Evolutionary conservation across 2,888 invertebrate genomes (phyloP).

Genomic region (Perizoma affinitatum): DNA sequence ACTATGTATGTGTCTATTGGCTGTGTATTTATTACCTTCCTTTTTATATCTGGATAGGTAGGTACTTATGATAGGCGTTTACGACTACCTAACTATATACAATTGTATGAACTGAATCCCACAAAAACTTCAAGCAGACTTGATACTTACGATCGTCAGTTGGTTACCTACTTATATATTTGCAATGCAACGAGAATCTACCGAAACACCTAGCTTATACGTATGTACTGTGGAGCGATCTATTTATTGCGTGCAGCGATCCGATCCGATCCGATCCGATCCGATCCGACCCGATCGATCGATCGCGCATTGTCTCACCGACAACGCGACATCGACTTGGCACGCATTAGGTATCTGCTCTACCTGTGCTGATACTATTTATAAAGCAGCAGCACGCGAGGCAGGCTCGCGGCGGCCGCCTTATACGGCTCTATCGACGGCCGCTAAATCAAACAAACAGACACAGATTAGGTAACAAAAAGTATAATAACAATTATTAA

Average conservation of each 20-base stretch:
- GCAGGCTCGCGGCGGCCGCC: background rate
- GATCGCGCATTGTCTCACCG: constrained; percentile 1
- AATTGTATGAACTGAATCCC: too few species aligned
- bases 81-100: too few species aligned
- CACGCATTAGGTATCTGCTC: background rate
- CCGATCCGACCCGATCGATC: background rate
- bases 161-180: too few species aligned
- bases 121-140: too few species aligned
- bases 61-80: too few species aligned
- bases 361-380: constrained; percentile 1
- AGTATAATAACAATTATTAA: constrained; percentile 41
- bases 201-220: too few species aligned
- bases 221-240: background rate
- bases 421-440: constrained; percentile 7
- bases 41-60: too few species aligned
- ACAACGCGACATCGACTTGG: background rate
- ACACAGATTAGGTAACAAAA: constrained; percentile 39
- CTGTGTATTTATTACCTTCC: too few species aligned
- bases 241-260: constrained; percentile 1
- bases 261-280: background rate
- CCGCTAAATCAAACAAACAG: constrained; percentile 13
- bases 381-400: background rate
- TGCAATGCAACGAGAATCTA: too few species aligned
- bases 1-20: too few species aligned
- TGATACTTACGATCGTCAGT: too few species aligned